Evolutionary conservation across 2,113 vertebrate genomes (phyloP).

Genomic region (Merops nubicus): DNA sequence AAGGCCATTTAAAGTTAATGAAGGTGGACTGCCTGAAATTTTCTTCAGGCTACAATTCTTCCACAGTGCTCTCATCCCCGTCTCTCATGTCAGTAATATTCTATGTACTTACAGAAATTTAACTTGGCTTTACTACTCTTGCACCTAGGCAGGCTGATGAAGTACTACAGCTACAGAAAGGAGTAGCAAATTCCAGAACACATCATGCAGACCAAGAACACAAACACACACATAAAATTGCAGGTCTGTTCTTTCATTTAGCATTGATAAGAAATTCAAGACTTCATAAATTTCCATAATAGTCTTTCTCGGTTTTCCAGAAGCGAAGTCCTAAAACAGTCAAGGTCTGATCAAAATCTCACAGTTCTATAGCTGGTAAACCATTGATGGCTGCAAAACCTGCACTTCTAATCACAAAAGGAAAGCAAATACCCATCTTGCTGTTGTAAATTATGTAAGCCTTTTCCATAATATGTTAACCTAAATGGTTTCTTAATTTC

Average conservation of each 20-base stretch:
- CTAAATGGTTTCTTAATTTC: not conserved
- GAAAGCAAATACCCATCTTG: not conserved
- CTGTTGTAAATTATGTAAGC: not conserved
- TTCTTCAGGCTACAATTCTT: slow-evolving; percentile 50
- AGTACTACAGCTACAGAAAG: not conserved
- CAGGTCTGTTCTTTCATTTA: not conserved
- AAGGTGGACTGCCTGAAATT: slow-evolving; percentile 42
- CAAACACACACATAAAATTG: not conserved
- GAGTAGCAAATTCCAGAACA: not conserved
- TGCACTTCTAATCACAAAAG: not conserved
- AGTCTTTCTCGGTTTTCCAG: not conserved
- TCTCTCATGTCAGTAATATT: slow-evolving; percentile 16
- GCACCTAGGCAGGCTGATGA: not conserved
- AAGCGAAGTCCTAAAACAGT: not conserved
- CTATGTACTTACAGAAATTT: not conserved
- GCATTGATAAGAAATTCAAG: not conserved
- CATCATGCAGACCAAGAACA: not conserved
- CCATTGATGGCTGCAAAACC: not conserved
- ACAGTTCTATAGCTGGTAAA: not conserved
- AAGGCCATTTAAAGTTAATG: slow-evolving; percentile 33
- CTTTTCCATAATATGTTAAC: not conserved
- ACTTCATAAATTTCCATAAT: not conserved
- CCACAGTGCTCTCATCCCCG: not conserved
- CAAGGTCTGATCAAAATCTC: not conserved
- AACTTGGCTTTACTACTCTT: not conserved